Evolutionary conservation across 2,113 vertebrate species (phyloP), one percentile per base, ranked within the genome.

Genomic region (Larimichthys crocea): DNA sequence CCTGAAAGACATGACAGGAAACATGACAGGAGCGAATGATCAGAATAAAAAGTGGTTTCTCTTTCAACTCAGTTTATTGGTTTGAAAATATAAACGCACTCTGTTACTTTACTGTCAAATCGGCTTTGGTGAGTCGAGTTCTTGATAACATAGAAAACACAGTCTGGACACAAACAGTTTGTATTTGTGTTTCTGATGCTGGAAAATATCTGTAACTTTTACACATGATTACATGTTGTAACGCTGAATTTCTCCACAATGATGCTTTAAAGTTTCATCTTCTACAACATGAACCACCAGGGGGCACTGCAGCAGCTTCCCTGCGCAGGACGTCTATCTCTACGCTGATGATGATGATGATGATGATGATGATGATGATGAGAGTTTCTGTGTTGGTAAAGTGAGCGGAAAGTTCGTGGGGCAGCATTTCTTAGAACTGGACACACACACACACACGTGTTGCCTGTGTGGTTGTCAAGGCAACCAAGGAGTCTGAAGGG

Each of bases 401-500:
- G 20, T 53, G 52, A 49, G 12, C 7, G 74, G 74, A 81, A 31
- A 76, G 10, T 5, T 10, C 1, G 17, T 1, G 2, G 22, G 22
- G 5, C 12, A 10, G 9, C n/a, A 48, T 26, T 79, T 70, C 82
- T 24, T 15, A 29, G 50, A 79, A 74, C 3, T 50, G 8, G 26
- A 63, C 61, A 67, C 29, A 67, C 31, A 53, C 26, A 59, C 49
- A 56, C 49, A 57, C 42, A 62, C 7, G 1, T 19, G 35, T 20
- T 40, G 31, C 14, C 50, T 44, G 74, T 26, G 70, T 84, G 62
- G 88, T 88, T 83, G 86, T 79, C 80, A 80, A 1, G 79, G 83
- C 79, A 80, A 88, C 78, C 10, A 2, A 67, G 44, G 42, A 62
- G 84, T 68, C 67, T 29, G 31, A 72, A 80, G 35, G 44, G 29